These are phyloP conservation scores for Glaucopsyche alexis DNA, from an alignment of 2,888 invertebrate species.

Conservation along the genomic window DNA sequence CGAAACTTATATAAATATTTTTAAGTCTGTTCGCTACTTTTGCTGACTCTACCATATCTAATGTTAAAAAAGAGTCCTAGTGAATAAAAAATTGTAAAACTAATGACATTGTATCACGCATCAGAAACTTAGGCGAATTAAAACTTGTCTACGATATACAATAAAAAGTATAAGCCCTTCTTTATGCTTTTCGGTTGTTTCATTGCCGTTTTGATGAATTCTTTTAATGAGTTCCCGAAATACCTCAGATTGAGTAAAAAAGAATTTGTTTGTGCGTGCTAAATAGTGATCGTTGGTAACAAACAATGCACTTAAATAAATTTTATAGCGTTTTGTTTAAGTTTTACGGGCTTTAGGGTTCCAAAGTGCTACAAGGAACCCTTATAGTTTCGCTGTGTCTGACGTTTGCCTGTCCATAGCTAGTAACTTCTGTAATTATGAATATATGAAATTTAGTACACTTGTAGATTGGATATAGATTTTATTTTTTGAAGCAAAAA, in stretches of 20 bases:
- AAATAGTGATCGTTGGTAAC: not conserved
- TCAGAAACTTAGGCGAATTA: slow-evolving; percentile 74
- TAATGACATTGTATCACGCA: slow-evolving; percentile 75
- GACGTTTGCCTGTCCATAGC: too few species aligned
- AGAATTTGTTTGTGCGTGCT: slow-evolving; percentile 23
- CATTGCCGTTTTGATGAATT: slow-evolving; percentile 37
- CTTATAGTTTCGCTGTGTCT: too few species aligned
- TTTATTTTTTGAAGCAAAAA: too few species aligned
- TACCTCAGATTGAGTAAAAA: slow-evolving; percentile 24
- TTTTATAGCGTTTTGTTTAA: not conserved
- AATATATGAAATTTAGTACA: too few species aligned
- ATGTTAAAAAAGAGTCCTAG: slow-evolving; percentile 66
- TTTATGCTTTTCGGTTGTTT: slow-evolving; percentile 46
- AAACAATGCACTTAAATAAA: not conserved
- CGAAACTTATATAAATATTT: too few species aligned
- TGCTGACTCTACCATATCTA: slow-evolving; percentile 47
- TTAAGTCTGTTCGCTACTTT: not conserved
- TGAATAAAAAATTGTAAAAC: slow-evolving; percentile 65
- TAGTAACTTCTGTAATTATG: too few species aligned
- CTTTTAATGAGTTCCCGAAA: slow-evolving; percentile 35
- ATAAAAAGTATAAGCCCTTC: slow-evolving; percentile 66
- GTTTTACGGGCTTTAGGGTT: not conserved
- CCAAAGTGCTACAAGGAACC: too few species aligned
- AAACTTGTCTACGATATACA: slow-evolving; percentile 77
- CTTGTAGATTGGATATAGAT: too few species aligned